These are phyloP conservation scores for Neodiprion lecontei DNA, from an alignment of 1,140 invertebrate species.

Conservation along the genomic window DNA sequence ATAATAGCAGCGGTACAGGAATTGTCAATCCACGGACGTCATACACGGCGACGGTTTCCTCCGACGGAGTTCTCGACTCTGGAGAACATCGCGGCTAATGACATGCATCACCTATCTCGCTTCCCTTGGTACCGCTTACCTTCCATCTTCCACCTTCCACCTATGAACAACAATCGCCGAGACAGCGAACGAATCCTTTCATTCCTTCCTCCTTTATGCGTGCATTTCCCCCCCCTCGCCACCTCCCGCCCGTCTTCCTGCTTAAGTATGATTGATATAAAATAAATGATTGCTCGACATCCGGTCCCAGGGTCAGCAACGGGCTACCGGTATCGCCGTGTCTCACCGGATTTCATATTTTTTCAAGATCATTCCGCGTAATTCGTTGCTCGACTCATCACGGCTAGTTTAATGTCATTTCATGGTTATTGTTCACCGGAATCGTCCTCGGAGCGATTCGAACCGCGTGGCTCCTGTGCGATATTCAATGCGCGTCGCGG, in stretches of 20 bases:
- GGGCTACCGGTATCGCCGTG: conserved; percentile 3
- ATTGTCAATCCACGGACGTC: conserved; percentile 59
- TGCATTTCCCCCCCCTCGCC: conserved; percentile 31
- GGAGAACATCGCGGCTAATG: conserved; percentile 53
- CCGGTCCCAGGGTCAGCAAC: conserved; percentile 53
- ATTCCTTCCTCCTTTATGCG: conserved; percentile 30
- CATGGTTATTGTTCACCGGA: conserved; percentile 58
- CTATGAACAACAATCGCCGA: conserved; percentile 29
- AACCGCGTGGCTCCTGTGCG: neutral
- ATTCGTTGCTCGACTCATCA: conserved; percentile 60
- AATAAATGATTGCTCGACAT: conserved; percentile 60
- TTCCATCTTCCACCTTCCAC: conserved; percentile 32
- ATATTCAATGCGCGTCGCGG: neutral
- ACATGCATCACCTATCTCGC: conserved; percentile 53
- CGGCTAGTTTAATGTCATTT: conserved; percentile 60
- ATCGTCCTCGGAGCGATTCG: conserved; percentile 24
- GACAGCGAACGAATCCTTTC: conserved; percentile 10
- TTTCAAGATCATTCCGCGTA: conserved; percentile 57
- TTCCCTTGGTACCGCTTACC: conserved; percentile 23
- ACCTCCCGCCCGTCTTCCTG: conserved; percentile 43
- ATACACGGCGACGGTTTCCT: conserved; percentile 53
- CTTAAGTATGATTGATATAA: conserved; percentile 58
- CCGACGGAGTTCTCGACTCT: conserved; percentile 28
- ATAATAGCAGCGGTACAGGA: conserved; percentile 54
- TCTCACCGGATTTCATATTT: conserved; percentile 47